Conservation (phyloP, 2,888 invertebrate genomes). For the Sminthurides aquaticus region DNA sequence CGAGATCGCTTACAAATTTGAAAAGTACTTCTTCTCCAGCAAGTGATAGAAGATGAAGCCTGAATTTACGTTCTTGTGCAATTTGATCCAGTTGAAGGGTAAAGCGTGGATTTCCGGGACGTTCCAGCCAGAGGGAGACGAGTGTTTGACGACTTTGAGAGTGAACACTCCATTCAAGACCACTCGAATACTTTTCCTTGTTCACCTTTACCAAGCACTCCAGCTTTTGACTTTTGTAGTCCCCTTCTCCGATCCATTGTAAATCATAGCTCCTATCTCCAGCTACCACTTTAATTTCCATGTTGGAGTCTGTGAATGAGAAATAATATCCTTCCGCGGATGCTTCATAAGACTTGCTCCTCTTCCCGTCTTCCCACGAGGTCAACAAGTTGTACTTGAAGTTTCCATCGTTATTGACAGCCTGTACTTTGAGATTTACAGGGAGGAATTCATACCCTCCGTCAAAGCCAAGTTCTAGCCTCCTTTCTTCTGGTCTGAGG, state of each 20-base stretch:
- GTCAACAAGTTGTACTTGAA: constrained; percentile 7
- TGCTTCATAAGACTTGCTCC: not conserved
- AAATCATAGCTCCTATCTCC: constrained; percentile 21
- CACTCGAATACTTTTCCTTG: constrained; percentile 2
- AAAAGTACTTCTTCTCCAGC: constrained; percentile 9
- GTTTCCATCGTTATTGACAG: not conserved
- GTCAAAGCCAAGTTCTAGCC: constrained; percentile 15
- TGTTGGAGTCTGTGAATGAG: constrained; percentile 16
- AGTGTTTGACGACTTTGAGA: not conserved
- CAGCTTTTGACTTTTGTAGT: constrained; percentile 12
- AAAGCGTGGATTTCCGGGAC: constrained; percentile 12
- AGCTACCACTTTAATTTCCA: constrained; percentile 19
- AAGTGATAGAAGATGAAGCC: not conserved
- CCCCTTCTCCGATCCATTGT: constrained; percentile 22
- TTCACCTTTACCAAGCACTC: not conserved
- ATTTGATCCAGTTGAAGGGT: constrained; percentile 15
- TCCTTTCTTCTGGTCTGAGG: not conserved
- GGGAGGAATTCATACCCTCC: constrained; percentile 17
- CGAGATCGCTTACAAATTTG: constrained; percentile 10
- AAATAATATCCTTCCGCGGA: constrained; percentile 8
- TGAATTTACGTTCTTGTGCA: not conserved
- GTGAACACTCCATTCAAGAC: constrained; percentile 9
- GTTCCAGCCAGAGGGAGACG: constrained; percentile 4
- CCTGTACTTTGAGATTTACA: not conserved
- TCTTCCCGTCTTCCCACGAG: constrained; percentile 2